These are phyloP conservation scores for Blastobasis lacticolella DNA, from an alignment of 2,888 invertebrate genomes.

Conservation along the genomic window DNA sequence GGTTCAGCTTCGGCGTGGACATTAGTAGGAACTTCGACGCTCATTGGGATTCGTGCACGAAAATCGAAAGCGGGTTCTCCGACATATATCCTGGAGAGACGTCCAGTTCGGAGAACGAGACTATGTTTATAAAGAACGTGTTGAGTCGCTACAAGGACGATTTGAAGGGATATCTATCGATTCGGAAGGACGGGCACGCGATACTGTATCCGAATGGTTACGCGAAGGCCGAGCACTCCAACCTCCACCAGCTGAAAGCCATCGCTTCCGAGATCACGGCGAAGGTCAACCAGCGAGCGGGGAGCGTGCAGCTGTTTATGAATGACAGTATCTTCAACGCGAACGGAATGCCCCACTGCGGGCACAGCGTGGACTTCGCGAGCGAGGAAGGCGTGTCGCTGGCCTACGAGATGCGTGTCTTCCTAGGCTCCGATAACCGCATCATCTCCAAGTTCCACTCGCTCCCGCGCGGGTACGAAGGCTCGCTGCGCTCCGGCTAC, in stretches of 20 bases:
- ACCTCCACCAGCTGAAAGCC: conserved; percentile 16
- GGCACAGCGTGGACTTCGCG: conserved; percentile 58
- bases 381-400: conserved; percentile 29
- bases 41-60: conserved; percentile 38
- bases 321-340: conserved; percentile 40
- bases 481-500: conserved; percentile 44
- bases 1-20: conserved; percentile 43
- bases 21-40: conserved; percentile 52
- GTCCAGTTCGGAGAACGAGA: conserved; percentile 79
- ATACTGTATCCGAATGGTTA: conserved; percentile 79
- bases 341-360: conserved; percentile 43
- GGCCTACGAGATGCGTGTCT: conserved; percentile 56
- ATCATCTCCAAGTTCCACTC: conserved; percentile 47
- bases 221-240: conserved; percentile 21
- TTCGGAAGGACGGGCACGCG: conserved; percentile 81
- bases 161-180: conserved; percentile 78
- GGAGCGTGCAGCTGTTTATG: conserved; percentile 36
- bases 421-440: conserved; percentile 33
- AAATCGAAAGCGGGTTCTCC: conserved; percentile 29
- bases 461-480: conserved; percentile 43
- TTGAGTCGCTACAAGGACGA: conserved; percentile 59
- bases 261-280: conserved; percentile 35
- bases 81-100: conserved; percentile 69
- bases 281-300: conserved; percentile 46
- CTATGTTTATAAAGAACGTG: conserved; percentile 69